Conservation (phyloP, 2,797 vertebrate genomes). For the Chaetodon trifasciatus region DNA sequence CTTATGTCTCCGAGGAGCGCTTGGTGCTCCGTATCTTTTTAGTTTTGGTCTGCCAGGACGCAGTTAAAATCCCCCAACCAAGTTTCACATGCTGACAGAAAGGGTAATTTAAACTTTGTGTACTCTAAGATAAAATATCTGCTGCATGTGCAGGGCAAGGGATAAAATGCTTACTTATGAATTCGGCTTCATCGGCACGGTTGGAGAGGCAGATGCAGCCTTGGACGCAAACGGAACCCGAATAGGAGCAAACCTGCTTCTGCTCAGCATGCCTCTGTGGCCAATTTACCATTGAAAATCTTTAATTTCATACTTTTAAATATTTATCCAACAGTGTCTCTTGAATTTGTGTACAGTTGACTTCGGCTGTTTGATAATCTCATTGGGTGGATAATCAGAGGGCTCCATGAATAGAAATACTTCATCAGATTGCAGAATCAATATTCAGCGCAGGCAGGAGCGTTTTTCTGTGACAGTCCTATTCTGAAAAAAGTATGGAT, state of each 20-base stretch:
- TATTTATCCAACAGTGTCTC: constrained; percentile 50
- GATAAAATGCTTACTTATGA: constrained; percentile 24
- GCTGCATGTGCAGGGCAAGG: background rate
- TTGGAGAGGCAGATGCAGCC: constrained; percentile 18
- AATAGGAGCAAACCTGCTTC: constrained; percentile 16
- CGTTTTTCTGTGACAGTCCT: constrained; percentile 23
- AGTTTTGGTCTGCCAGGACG: constrained; percentile 25
- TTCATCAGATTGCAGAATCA: constrained; percentile 52
- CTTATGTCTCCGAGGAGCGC: constrained; percentile 14
- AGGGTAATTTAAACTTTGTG: constrained; percentile 32
- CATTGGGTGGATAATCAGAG: constrained; percentile 41
- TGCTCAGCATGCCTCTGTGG: constrained; percentile 15
- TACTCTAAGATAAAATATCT: constrained; percentile 24
- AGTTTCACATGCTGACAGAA: constrained; percentile 10
- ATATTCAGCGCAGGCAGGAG: constrained; percentile 19
- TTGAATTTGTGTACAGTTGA: constrained; percentile 45
- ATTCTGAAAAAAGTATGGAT: constrained; percentile 40
- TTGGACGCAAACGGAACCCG: background rate
- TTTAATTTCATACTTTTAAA: constrained; percentile 54
- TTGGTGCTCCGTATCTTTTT: constrained; percentile 28
- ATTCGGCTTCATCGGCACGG: constrained; percentile 3
- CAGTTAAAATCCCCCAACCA: background rate
- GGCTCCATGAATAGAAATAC: constrained; percentile 25
- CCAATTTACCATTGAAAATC: constrained; percentile 43
- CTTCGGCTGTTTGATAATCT: constrained; percentile 48